Conservation (phyloP, 1,140 invertebrate genomes). For the Phymorhynchus buccinoides region DNA sequence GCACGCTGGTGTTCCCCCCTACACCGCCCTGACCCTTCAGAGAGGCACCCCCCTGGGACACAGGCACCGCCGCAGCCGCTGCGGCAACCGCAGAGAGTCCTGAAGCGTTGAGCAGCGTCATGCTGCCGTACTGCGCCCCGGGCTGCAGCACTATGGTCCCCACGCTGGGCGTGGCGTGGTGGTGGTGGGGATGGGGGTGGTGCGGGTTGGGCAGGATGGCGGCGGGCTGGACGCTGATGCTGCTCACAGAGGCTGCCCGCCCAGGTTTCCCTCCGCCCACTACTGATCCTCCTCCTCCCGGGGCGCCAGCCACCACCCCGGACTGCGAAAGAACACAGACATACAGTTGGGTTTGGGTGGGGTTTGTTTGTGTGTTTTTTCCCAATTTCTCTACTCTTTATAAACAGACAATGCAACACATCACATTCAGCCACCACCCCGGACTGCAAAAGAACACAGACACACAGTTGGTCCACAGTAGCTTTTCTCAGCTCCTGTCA, state of each 20-base stretch:
- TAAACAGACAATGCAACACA: no score
- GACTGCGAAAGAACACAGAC: no score
- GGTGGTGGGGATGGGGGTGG: no score
- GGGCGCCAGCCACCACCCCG: no score
- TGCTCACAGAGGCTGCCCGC: conserved; percentile 37
- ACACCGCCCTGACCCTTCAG: not conserved
- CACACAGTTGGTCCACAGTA: no score
- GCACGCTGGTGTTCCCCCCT: conserved; percentile 17
- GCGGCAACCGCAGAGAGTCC: conserved; percentile 31
- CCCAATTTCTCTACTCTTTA: no score
- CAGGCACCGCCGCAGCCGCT: not conserved
- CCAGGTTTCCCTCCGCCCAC: conserved; percentile 28
- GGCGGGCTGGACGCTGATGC: conserved; percentile 53
- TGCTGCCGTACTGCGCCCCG: conserved; percentile 46
- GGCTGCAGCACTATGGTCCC: conserved; percentile 42
- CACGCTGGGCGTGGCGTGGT: conserved; percentile 41
- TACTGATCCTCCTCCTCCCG: no score
- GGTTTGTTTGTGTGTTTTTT: no score
- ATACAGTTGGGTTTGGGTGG: no score
- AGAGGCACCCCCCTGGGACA: not conserved
- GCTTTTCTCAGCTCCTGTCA: no score
- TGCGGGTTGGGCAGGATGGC: conserved; percentile 50
- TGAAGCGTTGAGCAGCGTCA: conserved; percentile 49
- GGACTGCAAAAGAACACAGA: no score
- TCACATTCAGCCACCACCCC: no score